These are phyloP conservation scores for Syrrhaptes paradoxus DNA, from an alignment of 2,113 vertebrate genomes.

Conservation along the genomic window DNA sequence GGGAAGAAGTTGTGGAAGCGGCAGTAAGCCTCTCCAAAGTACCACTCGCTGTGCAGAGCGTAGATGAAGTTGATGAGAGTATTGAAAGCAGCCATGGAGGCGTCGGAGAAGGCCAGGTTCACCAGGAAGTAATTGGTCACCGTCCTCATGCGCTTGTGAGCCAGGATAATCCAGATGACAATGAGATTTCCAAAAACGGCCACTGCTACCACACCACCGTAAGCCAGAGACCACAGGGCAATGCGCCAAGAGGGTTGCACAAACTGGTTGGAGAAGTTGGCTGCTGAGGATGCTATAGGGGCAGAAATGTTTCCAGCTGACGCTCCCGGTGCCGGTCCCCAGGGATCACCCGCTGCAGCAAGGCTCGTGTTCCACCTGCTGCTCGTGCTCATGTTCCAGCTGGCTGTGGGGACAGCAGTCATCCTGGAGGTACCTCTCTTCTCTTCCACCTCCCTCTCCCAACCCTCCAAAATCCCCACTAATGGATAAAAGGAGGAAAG, in stretches of 20 bases:
- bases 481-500: background rate
- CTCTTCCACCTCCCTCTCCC: background rate
- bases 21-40: conserved; percentile 94
- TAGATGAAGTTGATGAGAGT: conserved; percentile 95
- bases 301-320: conserved; percentile 21
- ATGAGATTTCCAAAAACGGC: conserved; percentile 93
- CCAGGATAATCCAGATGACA: conserved; percentile 97
- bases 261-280: conserved; percentile 88
- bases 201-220: conserved; percentile 88
- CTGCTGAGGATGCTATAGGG: background rate
- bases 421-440: background rate
- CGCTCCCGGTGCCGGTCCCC: background rate
- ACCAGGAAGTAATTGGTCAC: conserved; percentile 96
- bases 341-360: background rate
- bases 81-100: conserved; percentile 96
- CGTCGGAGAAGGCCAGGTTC: conserved; percentile 95
- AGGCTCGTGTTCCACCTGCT: conserved; percentile 30
- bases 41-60: conserved; percentile 92
- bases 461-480: background rate
- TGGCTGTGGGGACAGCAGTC: conserved; percentile 26
- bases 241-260: conserved; percentile 94
- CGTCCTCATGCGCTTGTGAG: conserved; percentile 95
- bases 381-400: conserved; percentile 12
- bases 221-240: conserved; percentile 93
- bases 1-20: conserved; percentile 99